Evolutionary conservation across 2,113 vertebrate genomes (phyloP).

Genomic region (Petroica traversi): DNA sequence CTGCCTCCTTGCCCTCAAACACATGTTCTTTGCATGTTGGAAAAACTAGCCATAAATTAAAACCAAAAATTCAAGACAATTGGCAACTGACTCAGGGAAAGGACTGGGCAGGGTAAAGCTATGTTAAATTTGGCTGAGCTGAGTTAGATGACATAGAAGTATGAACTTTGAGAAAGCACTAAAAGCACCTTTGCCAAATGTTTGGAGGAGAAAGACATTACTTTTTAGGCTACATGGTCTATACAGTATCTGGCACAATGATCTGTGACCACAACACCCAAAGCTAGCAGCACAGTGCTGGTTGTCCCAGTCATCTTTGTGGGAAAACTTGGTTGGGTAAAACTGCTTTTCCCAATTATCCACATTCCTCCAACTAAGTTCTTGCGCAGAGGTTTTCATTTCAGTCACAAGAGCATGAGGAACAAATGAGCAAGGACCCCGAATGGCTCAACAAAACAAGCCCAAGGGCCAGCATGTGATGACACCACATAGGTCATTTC

Average conservation of each 20-base stretch:
- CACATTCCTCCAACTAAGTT: not conserved
- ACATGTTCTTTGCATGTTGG: not conserved
- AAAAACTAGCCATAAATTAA: not conserved
- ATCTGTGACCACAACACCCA: not conserved
- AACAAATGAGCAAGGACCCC: not conserved
- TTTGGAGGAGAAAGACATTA: not conserved
- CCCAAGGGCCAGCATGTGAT: not conserved
- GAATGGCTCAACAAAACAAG: not conserved
- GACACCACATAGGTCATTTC: not conserved
- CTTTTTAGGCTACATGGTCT: not conserved
- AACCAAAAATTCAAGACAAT: not conserved
- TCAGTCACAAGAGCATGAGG: not conserved
- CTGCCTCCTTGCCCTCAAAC: not conserved
- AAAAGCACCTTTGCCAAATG: not conserved
- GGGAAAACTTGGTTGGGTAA: not conserved
- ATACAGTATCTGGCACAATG: not conserved
- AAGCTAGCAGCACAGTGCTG: not conserved
- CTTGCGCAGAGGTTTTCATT: not conserved
- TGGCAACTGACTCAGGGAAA: not conserved
- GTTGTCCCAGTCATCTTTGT: not conserved
- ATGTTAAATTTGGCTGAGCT: not conserved
- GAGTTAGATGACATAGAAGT: not conserved
- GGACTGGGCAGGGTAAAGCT: not conserved
- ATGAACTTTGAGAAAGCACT: not conserved
- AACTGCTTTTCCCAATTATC: slow-evolving; percentile 17